A percentile compares a stretch with the other conserved stretches of the same genome.
These are phyloP conservation scores for Amblyraja radiata DNA, from an alignment of 2,797 vertebrate genomes.

Conservation along the genomic window DNA sequence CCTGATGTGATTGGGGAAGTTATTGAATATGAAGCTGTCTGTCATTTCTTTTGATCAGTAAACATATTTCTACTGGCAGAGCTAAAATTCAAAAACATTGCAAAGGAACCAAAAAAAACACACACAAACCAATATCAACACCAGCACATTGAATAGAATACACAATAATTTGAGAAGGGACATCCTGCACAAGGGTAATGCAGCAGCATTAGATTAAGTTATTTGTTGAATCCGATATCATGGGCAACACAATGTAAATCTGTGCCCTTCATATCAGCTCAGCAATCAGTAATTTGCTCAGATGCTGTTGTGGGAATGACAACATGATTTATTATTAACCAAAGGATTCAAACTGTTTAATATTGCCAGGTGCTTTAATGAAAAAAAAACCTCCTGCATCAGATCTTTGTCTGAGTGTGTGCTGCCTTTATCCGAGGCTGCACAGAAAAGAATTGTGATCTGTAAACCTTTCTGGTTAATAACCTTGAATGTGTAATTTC, in stretches of 20 bases:
- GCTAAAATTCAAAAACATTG: neutral
- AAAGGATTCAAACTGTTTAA: conserved; percentile 28
- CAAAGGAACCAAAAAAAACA: neutral
- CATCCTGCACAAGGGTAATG: neutral
- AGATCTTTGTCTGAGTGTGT: neutral
- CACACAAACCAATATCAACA: neutral
- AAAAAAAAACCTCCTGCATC: conserved; percentile 5
- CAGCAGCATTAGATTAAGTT: neutral
- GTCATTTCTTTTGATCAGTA: conserved; percentile 12
- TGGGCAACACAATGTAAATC: conserved; percentile 3
- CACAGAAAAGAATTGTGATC: neutral
- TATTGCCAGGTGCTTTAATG: neutral
- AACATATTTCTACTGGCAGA: neutral
- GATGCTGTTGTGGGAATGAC: neutral
- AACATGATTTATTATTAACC: conserved; percentile 24
- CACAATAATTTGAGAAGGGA: neutral
- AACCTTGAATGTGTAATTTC: neutral
- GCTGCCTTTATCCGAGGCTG: neutral
- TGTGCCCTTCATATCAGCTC: neutral
- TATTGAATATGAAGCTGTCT: neutral
- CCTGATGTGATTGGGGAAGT: neutral
- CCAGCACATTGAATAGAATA: neutral
- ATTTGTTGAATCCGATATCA: conserved; percentile 11
- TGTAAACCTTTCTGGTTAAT: too few relatives aligned
- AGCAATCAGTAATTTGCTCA: conserved; percentile 26